Conservation (phyloP, 2,888 invertebrate species). For the Drosophila bunnanda region DNA sequence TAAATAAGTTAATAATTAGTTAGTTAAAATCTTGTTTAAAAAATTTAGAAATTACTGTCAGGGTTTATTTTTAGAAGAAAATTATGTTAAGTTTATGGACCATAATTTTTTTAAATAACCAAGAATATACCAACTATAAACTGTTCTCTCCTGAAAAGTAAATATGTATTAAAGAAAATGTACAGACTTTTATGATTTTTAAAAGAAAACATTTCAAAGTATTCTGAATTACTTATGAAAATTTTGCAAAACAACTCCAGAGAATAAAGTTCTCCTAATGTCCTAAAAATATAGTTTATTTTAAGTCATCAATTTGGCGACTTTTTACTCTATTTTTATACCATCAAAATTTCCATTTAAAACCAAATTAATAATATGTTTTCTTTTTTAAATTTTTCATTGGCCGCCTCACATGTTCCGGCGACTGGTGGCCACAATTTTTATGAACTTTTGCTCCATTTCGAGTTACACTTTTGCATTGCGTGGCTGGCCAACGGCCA, state of each 20-base stretch:
- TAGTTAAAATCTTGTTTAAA: too few relatives aligned
- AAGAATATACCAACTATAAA: too few relatives aligned
- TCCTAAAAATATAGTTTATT: neutral
- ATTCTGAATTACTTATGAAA: too few relatives aligned
- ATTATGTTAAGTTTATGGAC: neutral
- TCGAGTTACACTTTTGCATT: slow-evolving; percentile 50
- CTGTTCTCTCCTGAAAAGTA: neutral
- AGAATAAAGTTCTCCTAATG: neutral
- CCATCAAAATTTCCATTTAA: slow-evolving; percentile 34
- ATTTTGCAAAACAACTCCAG: too few relatives aligned
- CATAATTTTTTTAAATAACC: neutral
- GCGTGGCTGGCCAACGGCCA: slow-evolving; percentile 60
- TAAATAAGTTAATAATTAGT: too few relatives aligned
- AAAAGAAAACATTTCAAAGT: neutral
- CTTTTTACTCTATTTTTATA: too few relatives aligned
- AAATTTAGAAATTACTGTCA: neutral
- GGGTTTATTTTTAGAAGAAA: neutral
- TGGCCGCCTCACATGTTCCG: slow-evolving; percentile 15
- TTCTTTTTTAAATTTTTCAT: slow-evolving; percentile 11
- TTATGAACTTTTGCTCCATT: slow-evolving; percentile 76
- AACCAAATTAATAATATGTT: slow-evolving; percentile 21
- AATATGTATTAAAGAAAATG: neutral
- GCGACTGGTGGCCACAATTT: slow-evolving; percentile 43
- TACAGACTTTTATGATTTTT: neutral
- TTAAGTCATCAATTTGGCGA: slow-evolving; percentile 6